phyloP scores from a whole-genome alignment of 1,140 invertebrate species.

The Zaprionus camerounensis region DNA sequence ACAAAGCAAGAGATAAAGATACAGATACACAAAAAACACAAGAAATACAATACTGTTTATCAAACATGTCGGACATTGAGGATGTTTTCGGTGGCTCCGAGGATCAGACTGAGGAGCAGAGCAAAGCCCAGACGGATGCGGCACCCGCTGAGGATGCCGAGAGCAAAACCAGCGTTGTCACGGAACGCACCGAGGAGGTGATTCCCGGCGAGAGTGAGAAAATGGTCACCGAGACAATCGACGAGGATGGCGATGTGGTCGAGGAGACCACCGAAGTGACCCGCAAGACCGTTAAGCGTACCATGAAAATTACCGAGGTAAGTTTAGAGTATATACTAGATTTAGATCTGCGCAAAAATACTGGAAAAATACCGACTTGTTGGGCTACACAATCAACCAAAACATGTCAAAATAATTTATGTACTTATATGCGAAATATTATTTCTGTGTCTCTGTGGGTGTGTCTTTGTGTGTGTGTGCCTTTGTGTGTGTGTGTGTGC shows the following conservation, averaged over 20 bases:
- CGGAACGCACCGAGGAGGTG: slow-evolving; percentile 70
- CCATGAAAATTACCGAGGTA: slow-evolving; percentile 84
- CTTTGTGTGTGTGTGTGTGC: slow-evolving; percentile 23
- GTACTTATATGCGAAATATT: slow-evolving; percentile 33
- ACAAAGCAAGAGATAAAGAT: slow-evolving; percentile 24
- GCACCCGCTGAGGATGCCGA: slow-evolving; percentile 47
- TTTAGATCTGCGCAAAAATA: neutral
- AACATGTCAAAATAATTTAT: slow-evolving; percentile 49
- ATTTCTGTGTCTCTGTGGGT: slow-evolving; percentile 14
- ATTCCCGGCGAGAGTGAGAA: slow-evolving; percentile 76
- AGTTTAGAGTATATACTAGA: slow-evolving; percentile 36
- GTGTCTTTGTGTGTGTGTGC: slow-evolving; percentile 13
- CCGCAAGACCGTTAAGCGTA: slow-evolving; percentile 79
- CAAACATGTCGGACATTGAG: slow-evolving; percentile 79
- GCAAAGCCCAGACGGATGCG: slow-evolving; percentile 21
- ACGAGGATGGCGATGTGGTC: slow-evolving; percentile 81
- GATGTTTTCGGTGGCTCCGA: slow-evolving; percentile 65
- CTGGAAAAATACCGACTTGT: neutral
- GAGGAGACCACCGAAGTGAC: slow-evolving; percentile 81
- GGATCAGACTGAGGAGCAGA: slow-evolving; percentile 46
- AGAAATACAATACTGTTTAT: slow-evolving; percentile 25
- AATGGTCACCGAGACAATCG: slow-evolving; percentile 78
- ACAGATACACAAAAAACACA: slow-evolving; percentile 27
- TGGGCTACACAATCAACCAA: slow-evolving; percentile 1
- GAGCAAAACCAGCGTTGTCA: slow-evolving; percentile 70